Evolutionary conservation across 2,888 invertebrate species (phyloP), one percentile per base, ranked within the genome.

Genomic region (Sceliomorpha sp.): DNA sequence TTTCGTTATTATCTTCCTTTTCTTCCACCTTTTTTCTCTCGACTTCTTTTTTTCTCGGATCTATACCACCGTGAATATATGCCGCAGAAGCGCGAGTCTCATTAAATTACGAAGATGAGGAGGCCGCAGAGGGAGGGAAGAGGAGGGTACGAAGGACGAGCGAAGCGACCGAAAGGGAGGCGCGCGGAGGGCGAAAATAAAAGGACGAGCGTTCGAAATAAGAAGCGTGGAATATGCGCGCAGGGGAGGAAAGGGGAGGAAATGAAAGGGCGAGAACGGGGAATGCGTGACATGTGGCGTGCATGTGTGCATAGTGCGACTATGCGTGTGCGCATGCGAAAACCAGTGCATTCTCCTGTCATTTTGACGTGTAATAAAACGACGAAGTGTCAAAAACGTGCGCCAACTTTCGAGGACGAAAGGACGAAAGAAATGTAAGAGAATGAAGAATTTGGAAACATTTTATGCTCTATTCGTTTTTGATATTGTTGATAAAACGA

Each of bases 201-300:
- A 72, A 59, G 66, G 55, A 62, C 14, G 45, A 56, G 48, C 63
- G 62, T 69, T 69, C 51, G 66, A 70, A 70, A 53, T 55, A 59
- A 56, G 48, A 56, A 29, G 44, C 29, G 29, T 14, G 29, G 44
- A 48, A 63, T 51, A 42, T 7, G n/a, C 9, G 31, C 45, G 15
- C 14, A 15, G 34, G 37, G 31, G 12, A 32, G 24, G 39, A 26
- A 20, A 20, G 24, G 37, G 44, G 26, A 17, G 32, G 44, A 53
- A 59, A 59, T 55, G 51, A 62, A 60, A 72, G 69, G 66, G 64
- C 62, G 60, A 69, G 59, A 62, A 15, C 40, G 63, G 55, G 77
- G 82, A 81, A 82, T 82, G 84, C 76, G 73, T 75, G 79, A 84
- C 84, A 86, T 82, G 81, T 85, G 86, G 78, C 74, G 76, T 73